Percentiles rank a stretch among this genome's conserved stretches.
phyloP scores from a whole-genome alignment of 2,888 invertebrate genomes.

The Latrodectus hesperus region DNA sequence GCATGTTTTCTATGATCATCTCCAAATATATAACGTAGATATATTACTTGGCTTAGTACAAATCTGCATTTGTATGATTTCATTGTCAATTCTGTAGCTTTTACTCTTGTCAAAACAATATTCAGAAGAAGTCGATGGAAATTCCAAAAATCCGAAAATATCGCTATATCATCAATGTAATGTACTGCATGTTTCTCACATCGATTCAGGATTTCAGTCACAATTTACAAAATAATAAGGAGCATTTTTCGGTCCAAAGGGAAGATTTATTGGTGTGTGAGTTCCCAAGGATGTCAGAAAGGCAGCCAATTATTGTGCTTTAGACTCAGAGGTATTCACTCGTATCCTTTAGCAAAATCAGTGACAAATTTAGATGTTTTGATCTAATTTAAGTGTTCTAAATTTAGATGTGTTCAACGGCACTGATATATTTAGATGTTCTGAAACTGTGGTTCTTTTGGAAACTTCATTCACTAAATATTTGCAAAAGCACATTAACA shows the following conservation, averaged over 20 bases:
- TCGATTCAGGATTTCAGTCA: neutral
- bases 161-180: constrained; percentile 40
- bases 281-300: constrained; percentile 17
- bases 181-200: constrained; percentile 28
- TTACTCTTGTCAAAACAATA: neutral
- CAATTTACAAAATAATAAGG: constrained; percentile 10
- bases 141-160: constrained; percentile 22
- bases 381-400: neutral
- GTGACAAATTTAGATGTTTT: neutral
- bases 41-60: neutral
- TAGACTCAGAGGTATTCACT: constrained; percentile 8
- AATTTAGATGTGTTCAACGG: neutral
- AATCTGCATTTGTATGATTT: constrained; percentile 16
- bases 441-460: neutral
- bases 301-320: neutral
- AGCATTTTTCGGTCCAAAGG: constrained; percentile 1
- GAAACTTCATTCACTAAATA: constrained; percentile 2
- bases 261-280: neutral
- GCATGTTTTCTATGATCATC: neutral
- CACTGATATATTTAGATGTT: neutral
- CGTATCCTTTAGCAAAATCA: constrained; percentile 1
- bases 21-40: constrained; percentile 10
- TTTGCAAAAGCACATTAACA: constrained; percentile 9
- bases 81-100: neutral
- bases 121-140: neutral